phyloP scores from a whole-genome alignment of 2,797 vertebrate species.

The Schizopygopsis malacanthus region DNA sequence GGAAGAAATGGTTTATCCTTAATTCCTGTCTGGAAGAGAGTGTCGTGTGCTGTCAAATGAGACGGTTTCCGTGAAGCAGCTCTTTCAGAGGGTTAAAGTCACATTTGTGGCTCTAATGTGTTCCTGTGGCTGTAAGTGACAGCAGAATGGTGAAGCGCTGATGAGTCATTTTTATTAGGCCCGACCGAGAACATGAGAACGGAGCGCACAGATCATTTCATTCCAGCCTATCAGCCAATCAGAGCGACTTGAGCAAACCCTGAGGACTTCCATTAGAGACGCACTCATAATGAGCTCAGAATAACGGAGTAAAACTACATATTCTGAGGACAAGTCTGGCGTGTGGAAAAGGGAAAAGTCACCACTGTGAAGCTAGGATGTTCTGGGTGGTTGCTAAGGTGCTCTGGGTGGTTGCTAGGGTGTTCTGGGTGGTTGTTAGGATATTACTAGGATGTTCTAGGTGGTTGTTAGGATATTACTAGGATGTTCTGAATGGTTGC shows the following conservation, averaged over 20 bases:
- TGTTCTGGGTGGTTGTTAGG: neutral
- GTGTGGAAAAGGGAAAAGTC: too few species aligned
- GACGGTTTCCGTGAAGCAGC: conserved; percentile 46
- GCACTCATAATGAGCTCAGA: neutral
- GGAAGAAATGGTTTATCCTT: conserved; percentile 63
- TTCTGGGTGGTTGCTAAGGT: neutral
- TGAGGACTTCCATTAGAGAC: neutral
- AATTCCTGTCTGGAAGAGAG: conserved; percentile 58
- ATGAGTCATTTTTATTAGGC: neutral
- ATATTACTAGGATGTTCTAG: too few species aligned
- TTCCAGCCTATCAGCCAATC: neutral
- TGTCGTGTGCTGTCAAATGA: conserved; percentile 64
- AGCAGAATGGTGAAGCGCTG: conserved; percentile 22
- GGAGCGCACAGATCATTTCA: neutral
- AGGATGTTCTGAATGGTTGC: too few species aligned
- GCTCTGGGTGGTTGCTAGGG: too few species aligned
- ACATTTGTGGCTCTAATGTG: conserved; percentile 57
- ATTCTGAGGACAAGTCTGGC: neutral
- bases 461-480: too few species aligned
- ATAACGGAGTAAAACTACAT: neutral
- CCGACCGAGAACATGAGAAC: neutral
- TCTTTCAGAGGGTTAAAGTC: conserved; percentile 11
- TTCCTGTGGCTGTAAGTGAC: conserved; percentile 50
- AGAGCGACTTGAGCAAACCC: neutral
- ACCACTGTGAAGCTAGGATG: neutral